phyloP scores from a whole-genome alignment of 2,113 vertebrate genomes.

The Ascaphus truei region DNA sequence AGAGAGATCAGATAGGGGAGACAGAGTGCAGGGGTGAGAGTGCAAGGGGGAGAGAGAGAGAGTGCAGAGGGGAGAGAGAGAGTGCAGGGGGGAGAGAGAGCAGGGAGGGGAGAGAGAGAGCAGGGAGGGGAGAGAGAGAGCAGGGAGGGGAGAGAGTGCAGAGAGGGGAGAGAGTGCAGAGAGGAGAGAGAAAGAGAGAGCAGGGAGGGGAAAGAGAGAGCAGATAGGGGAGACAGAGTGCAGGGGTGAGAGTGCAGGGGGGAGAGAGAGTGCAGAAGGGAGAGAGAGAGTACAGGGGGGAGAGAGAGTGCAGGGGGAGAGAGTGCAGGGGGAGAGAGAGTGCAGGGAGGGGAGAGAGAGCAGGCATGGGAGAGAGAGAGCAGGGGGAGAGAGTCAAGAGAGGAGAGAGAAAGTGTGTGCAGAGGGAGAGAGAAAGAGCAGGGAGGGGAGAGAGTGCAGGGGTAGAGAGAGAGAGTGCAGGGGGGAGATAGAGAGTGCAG shows the following conservation, averaged over 20 bases:
- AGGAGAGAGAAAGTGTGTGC: background rate
- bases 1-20: background rate
- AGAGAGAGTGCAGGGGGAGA: background rate
- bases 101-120: no score
- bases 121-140: no score
- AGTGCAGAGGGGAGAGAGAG: no score
- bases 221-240: background rate
- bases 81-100: no score
- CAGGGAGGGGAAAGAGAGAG: background rate
- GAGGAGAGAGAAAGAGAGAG: background rate
- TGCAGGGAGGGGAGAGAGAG: no score
- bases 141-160: background rate
- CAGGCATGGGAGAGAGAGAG: background rate
- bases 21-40: background rate
- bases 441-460: no score
- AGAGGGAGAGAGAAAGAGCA: no score
- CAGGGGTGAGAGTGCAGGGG: background rate
- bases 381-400: background rate
- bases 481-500: no score
- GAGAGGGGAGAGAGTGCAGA: background rate
- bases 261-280: background rate
- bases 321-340: no score
- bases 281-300: background rate
- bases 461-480: no score
- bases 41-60: background rate